These are phyloP conservation scores for Calephelis nemesis DNA, from an alignment of 1,140 invertebrate genomes.

Conservation along the genomic window DNA sequence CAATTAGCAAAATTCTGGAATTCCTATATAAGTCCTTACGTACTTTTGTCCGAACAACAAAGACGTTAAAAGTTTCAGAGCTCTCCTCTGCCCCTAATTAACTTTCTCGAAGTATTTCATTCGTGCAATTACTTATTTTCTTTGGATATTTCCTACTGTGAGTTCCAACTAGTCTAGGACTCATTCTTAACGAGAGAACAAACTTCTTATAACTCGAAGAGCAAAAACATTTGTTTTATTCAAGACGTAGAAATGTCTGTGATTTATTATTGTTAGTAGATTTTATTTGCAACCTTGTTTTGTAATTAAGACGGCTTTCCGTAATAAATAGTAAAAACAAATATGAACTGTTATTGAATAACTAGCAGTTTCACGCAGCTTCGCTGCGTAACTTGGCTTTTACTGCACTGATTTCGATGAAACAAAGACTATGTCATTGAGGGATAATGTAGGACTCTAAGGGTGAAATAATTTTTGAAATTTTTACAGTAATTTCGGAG, in stretches of 20 bases:
- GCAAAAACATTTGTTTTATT: not conserved
- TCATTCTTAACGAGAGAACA: not conserved
- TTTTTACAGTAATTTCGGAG: no score
- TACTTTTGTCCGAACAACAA: slow-evolving; percentile 26
- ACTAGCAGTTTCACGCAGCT: no score
- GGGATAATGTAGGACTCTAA: no score
- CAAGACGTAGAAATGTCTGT: not conserved
- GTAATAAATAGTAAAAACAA: no score
- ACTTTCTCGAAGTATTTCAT: slow-evolving; percentile 20
- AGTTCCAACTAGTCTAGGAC: slow-evolving; percentile 1
- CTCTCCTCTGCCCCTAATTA: slow-evolving; percentile 23
- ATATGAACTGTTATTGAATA: no score
- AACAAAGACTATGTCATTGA: no score
- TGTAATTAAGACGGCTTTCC: no score
- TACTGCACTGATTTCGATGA: no score
- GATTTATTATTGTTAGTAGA: not conserved
- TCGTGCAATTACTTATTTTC: slow-evolving; percentile 17
- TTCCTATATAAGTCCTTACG: not conserved
- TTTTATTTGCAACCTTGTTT: no score
- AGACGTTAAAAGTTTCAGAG: slow-evolving; percentile 21
- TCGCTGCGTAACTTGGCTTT: no score
- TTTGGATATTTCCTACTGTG: slow-evolving; percentile 1
- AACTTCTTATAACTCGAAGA: not conserved
- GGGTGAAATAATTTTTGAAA: no score
- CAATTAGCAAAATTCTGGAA: slow-evolving; percentile 1